Base-by-base conservation (phyloP, 2,888 invertebrate species). In the Clivina fossor region DNA sequence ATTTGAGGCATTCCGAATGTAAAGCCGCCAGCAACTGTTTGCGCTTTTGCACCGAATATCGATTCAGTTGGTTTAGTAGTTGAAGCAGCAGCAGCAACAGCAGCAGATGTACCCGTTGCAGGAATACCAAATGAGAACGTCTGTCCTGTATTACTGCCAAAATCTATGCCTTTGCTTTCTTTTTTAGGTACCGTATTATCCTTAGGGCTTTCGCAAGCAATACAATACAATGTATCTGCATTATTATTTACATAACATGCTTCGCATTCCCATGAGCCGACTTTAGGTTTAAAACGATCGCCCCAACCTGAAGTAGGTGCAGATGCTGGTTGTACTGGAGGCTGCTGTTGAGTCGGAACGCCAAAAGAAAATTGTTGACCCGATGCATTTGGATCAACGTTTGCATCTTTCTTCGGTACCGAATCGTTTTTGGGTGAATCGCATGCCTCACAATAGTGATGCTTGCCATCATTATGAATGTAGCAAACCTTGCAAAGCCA, bases 401-500 rank as follows among this genome's bases (percentile, higher is more conserved):
- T 56, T 16, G 47, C 16, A 24, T 57, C 53, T 46, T 66, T 68
- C 48, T 66, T 66, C 1, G 63, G 63, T 1, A 66, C 57, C 5
- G 63, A 61, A 9, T 66, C 67, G 38, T 60, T 64, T 61, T 67
- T 69, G 1, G 68, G 78, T 8, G 76, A 71, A 47, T 79, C 76
- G 63, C 85, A 86, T 55, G 85, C 82, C 1, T 78, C 75, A 66
- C 90, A 90, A 57, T 80, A 78, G 2, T 70, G 63, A n/a, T 71
- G 74, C 56, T 75, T 77, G 16, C 71, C 75, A 3, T 78, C 76
- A 68, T 90, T 90, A 35, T 74, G 75, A 11, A 83, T 78, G 63
- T 85, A 86, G 68, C 90, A 90, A 20, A 71, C 73, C 47, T 78
- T 74, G 64, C 90, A 90, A 61, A 78, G 78, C 88, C 89, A 89